Evolutionary conservation across 2,888 invertebrate species (phyloP).

Genomic region (Sarcophaga variegata): DNA sequence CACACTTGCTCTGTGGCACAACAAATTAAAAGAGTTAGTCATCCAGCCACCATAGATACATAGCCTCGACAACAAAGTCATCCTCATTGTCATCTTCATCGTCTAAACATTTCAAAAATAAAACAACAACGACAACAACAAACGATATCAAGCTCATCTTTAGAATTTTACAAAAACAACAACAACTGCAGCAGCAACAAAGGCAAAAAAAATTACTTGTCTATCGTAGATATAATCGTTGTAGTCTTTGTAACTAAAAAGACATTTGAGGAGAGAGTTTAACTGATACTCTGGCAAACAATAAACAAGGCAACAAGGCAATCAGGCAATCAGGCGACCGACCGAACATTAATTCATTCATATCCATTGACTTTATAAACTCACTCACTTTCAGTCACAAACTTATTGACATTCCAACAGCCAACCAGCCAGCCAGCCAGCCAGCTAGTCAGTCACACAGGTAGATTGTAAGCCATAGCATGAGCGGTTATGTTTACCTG

Average conservation of each 20-base stretch:
- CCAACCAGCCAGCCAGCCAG: neutral
- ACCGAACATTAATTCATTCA: neutral
- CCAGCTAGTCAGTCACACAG: no score
- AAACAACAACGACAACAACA: no score
- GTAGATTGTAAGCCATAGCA: neutral
- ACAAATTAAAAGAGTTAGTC: slow-evolving; percentile 50
- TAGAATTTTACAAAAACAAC: slow-evolving; percentile 1
- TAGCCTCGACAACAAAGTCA: neutral
- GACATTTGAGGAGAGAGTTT: slow-evolving; percentile 40
- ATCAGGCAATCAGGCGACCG: slow-evolving; percentile 42
- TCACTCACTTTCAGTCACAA: neutral
- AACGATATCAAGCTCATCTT: neutral
- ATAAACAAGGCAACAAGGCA: slow-evolving; percentile 17
- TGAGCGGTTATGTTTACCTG: neutral
- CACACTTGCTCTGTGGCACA: neutral
- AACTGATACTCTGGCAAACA: slow-evolving; percentile 30
- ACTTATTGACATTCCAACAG: slow-evolving; percentile 21
- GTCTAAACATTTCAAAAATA: no score
- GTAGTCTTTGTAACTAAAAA: slow-evolving; percentile 44
- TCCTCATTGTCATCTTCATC: neutral
- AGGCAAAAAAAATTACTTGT: neutral
- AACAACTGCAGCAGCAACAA: neutral
- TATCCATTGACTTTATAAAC: slow-evolving; percentile 11
- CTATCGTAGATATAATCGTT: neutral
- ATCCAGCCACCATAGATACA: slow-evolving; percentile 25